Percentiles rank a stretch among this genome's conserved stretches.
Conservation (phyloP, 2,113 vertebrate species). For the Zeus faber region DNA sequence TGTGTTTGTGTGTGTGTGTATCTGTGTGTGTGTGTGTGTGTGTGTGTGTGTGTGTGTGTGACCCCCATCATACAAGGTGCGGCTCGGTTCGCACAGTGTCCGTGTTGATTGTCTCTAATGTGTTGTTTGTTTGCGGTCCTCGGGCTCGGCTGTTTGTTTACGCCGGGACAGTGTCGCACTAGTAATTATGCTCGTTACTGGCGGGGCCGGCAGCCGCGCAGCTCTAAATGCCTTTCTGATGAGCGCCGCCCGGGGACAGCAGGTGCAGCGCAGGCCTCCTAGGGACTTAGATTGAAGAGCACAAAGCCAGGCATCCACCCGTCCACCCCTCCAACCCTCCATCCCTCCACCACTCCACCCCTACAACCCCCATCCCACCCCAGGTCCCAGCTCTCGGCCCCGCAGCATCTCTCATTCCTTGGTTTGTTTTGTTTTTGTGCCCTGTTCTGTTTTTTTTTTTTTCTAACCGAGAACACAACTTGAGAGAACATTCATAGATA, state of each 20-base stretch:
- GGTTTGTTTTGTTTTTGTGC: background rate
- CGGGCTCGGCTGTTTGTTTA: slow-evolving; percentile 97
- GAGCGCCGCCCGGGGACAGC: slow-evolving; percentile 93
- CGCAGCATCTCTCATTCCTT: background rate
- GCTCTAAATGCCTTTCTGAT: slow-evolving; percentile 99
- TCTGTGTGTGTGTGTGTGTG: slow-evolving; percentile 3
- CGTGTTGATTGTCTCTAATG: slow-evolving; percentile 77
- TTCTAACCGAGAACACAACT: too few relatives aligned
- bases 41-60: slow-evolving; percentile 20
- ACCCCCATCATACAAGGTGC: slow-evolving; percentile 22
- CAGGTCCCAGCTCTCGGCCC: slow-evolving; percentile 55
- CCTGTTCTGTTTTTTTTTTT: too few relatives aligned
- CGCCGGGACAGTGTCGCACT: slow-evolving; percentile 98
- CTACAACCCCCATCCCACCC: slow-evolving; percentile 36
- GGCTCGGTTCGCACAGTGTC: slow-evolving; percentile 34
- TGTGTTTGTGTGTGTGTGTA: background rate
- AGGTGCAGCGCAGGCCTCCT: slow-evolving; percentile 98
- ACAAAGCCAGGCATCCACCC: slow-evolving; percentile 48
- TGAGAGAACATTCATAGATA: background rate
- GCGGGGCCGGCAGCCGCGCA: slow-evolving; percentile 98
- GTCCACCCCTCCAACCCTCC: slow-evolving; percentile 57
- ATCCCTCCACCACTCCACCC: slow-evolving; percentile 73
- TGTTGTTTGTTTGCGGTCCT: slow-evolving; percentile 92
- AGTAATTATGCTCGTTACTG: slow-evolving; percentile 99
- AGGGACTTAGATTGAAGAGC: slow-evolving; percentile 99